A percentile compares a stretch with the other conserved stretches of the same genome.
phyloP scores from a whole-genome alignment of 1,140 invertebrate genomes.

The Zaprionus inermis region DNA sequence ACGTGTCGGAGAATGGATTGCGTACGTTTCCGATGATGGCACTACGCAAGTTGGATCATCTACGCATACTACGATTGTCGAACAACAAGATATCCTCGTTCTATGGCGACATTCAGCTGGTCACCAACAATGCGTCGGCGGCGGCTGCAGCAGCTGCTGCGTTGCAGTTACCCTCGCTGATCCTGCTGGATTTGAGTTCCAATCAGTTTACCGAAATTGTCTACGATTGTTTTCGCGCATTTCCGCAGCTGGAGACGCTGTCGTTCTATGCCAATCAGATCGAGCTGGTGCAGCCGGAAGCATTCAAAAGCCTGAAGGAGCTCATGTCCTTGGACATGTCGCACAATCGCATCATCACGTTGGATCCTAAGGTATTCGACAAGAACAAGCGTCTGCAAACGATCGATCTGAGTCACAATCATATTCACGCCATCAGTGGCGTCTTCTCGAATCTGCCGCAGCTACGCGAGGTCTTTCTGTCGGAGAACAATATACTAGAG shows the following conservation, averaged over 20 bases:
- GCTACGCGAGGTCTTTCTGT: slow-evolving; percentile 92
- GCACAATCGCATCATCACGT: slow-evolving; percentile 92
- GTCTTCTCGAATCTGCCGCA: slow-evolving; percentile 92
- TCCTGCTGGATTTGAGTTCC: slow-evolving; percentile 93
- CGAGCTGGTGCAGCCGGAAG: slow-evolving; percentile 90
- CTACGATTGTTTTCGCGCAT: slow-evolving; percentile 91
- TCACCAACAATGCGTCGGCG: slow-evolving; percentile 82
- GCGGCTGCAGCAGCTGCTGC: slow-evolving; percentile 54
- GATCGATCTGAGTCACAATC: slow-evolving; percentile 94
- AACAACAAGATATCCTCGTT: slow-evolving; percentile 91
- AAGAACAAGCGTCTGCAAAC: slow-evolving; percentile 90
- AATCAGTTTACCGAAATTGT: slow-evolving; percentile 92
- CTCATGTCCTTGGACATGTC: slow-evolving; percentile 94
- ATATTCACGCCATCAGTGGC: slow-evolving; percentile 92
- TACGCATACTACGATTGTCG: slow-evolving; percentile 90
- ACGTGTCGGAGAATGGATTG: slow-evolving; percentile 94
- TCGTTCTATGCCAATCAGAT: slow-evolving; percentile 94
- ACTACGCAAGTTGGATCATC: slow-evolving; percentile 89
- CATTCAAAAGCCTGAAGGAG: slow-evolving; percentile 89
- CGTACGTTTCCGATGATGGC: slow-evolving; percentile 92
- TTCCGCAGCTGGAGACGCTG: slow-evolving; percentile 91
- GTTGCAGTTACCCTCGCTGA: slow-evolving; percentile 88
- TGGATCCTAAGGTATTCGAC: slow-evolving; percentile 90
- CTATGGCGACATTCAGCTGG: slow-evolving; percentile 71
- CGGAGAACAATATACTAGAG: slow-evolving; percentile 95